Evolutionary conservation across 2,888 invertebrate genomes (phyloP).

Genomic region (Tethea ocularis): DNA sequence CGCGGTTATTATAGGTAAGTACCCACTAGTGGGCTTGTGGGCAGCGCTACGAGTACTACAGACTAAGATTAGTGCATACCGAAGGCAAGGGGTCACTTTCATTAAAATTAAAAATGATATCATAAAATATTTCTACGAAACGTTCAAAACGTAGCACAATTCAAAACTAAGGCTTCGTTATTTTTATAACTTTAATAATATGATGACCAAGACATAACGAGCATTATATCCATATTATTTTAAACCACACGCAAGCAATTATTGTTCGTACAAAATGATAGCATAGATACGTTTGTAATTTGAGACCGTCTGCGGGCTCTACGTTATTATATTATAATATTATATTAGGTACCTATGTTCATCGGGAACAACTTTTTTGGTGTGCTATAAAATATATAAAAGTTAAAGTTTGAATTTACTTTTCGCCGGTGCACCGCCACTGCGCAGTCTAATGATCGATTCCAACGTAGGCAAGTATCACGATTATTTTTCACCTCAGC

Average conservation of each 20-base stretch:
- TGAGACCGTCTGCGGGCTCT: slow-evolving; percentile 40
- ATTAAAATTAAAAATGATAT: background rate
- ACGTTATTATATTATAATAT: slow-evolving; percentile 50
- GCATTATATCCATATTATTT: slow-evolving; percentile 59
- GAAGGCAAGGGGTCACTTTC: background rate
- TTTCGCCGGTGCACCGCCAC: too few species aligned
- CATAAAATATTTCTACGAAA: slow-evolving; percentile 1
- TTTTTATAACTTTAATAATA: slow-evolving; percentile 63
- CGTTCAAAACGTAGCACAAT: slow-evolving; percentile 23
- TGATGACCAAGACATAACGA: slow-evolving; percentile 55
- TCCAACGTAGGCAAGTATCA: background rate
- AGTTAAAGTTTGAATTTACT: background rate
- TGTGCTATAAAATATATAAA: slow-evolving; percentile 3
- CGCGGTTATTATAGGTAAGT: too few species aligned
- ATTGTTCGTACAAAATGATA: slow-evolving; percentile 64
- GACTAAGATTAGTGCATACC: background rate
- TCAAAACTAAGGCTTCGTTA: slow-evolving; percentile 35
- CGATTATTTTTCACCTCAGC: too few species aligned
- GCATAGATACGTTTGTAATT: slow-evolving; percentile 66
- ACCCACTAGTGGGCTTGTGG: background rate
- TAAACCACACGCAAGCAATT: slow-evolving; percentile 65
- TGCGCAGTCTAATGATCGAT: background rate
- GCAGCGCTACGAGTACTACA: background rate
- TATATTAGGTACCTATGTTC: slow-evolving; percentile 34
- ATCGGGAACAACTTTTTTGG: slow-evolving; percentile 11